phyloP scores from a whole-genome alignment of 2,797 vertebrate species.

The Taenioides sp. region DNA sequence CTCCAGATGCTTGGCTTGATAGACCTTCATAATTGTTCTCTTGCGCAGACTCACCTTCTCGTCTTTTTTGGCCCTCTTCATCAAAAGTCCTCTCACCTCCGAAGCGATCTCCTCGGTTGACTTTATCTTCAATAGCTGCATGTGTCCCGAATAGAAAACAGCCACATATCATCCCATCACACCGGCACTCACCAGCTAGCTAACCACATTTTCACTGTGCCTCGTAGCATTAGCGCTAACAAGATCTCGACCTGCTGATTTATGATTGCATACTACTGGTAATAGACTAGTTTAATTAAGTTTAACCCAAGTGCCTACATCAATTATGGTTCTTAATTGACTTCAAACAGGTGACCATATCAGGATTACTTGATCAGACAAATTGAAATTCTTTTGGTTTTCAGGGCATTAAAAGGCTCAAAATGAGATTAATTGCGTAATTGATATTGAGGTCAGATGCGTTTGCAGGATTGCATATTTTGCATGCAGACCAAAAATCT shows the following conservation, averaged over 20 bases:
- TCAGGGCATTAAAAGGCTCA: constrained; percentile 26
- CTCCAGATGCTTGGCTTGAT: constrained; percentile 19
- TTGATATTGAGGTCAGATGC: constrained; percentile 18
- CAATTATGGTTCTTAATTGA: constrained; percentile 40
- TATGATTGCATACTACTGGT: constrained; percentile 60
- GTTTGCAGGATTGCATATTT: constrained; percentile 31
- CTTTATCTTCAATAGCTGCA: constrained; percentile 30
- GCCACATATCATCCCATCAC: constrained; percentile 42
- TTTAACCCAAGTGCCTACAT: constrained; percentile 34
- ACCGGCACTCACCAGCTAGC: constrained; percentile 24
- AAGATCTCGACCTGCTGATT: constrained; percentile 56
- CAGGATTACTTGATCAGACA: constrained; percentile 27
- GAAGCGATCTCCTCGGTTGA: constrained; percentile 34
- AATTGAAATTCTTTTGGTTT: background rate
- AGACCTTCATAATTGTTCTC: constrained; percentile 46
- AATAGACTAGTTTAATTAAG: constrained; percentile 47
- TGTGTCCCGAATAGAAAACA: constrained; percentile 57
- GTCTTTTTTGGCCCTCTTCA: constrained; percentile 29
- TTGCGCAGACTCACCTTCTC: constrained; percentile 25
- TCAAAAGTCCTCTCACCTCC: constrained; percentile 51
- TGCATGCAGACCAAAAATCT: constrained; percentile 25
- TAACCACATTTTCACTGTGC: constrained; percentile 50
- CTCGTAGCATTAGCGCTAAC: constrained; percentile 62
- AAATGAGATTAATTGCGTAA: constrained; percentile 20
- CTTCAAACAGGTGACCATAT: constrained; percentile 12